Conservation (phyloP, 2,888 invertebrate species). For the Omphaloscelis lunosa region DNA sequence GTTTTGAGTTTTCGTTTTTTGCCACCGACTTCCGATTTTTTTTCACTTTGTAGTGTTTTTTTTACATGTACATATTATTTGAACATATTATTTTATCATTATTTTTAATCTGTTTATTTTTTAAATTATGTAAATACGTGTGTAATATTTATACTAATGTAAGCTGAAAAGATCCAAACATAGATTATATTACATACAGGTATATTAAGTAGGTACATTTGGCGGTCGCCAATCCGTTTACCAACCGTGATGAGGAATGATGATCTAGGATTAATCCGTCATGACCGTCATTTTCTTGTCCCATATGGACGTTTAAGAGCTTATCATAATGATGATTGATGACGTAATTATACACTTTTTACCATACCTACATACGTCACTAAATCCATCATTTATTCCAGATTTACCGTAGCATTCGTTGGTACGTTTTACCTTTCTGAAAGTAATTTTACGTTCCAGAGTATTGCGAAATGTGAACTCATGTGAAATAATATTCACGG, state of each 20-base stretch:
- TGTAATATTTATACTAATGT: too few relatives aligned
- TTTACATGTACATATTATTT: too few relatives aligned
- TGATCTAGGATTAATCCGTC: neutral
- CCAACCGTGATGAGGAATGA: constrained; percentile 15
- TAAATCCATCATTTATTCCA: neutral
- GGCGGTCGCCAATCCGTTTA: neutral
- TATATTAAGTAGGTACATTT: neutral
- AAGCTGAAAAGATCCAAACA: too few relatives aligned
- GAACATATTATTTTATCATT: too few relatives aligned
- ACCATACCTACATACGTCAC: too few relatives aligned
- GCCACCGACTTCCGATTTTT: too few relatives aligned
- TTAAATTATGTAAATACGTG: too few relatives aligned
- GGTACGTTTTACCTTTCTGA: constrained; percentile 25
- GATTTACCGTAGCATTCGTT: constrained; percentile 23
- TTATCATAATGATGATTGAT: constrained; percentile 36
- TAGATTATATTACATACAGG: too few relatives aligned
- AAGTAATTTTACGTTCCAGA: constrained; percentile 38
- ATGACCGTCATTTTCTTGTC: neutral
- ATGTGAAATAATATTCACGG: constrained; percentile 52
- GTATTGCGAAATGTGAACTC: constrained; percentile 47
- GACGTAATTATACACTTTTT: neutral
- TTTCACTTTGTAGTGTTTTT: too few relatives aligned
- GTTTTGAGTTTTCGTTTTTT: too few relatives aligned
- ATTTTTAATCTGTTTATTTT: too few relatives aligned
- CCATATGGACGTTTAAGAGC: neutral